Percentiles rank a stretch among this genome's conserved stretches.
Conservation (phyloP, 2,888 invertebrate species). For the Tenthredo notha region DNA sequence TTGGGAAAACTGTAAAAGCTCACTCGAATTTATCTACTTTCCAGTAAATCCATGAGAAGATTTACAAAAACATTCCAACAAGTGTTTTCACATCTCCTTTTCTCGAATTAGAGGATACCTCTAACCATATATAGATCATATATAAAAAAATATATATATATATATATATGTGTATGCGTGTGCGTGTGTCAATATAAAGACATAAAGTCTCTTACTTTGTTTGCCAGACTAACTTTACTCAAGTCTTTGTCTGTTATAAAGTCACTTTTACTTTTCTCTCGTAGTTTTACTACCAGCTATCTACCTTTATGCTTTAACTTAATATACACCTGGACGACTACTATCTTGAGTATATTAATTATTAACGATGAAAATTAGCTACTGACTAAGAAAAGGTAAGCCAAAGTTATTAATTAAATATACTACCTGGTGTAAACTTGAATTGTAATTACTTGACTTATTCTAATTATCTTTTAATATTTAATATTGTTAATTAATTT, state of each 20-base stretch:
- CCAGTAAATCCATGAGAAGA: not conserved
- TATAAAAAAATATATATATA: too few species aligned
- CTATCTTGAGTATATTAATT: not conserved
- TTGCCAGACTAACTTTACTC: not conserved
- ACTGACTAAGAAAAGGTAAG: not conserved
- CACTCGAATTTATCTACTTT: not conserved
- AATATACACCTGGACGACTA: not conserved
- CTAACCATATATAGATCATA: not conserved
- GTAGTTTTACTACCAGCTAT: not conserved
- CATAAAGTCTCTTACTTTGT: not conserved
- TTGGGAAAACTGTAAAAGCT: not conserved
- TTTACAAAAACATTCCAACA: slow-evolving; percentile 27
- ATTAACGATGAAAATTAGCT: not conserved
- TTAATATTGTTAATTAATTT: not conserved
- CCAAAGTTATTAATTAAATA: not conserved
- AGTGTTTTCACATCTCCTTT: slow-evolving; percentile 20
- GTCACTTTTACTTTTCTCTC: not conserved
- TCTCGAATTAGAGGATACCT: not conserved
- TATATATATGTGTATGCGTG: not conserved
- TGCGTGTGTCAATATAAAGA: not conserved
- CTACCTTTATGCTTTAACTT: not conserved
- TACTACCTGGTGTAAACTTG: not conserved
- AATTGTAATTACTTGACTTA: not conserved
- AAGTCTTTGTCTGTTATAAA: not conserved
- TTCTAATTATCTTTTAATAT: not conserved